phyloP scores from a whole-genome alignment of 2,797 vertebrate species.

The Peromyscus nudipes region DNA sequence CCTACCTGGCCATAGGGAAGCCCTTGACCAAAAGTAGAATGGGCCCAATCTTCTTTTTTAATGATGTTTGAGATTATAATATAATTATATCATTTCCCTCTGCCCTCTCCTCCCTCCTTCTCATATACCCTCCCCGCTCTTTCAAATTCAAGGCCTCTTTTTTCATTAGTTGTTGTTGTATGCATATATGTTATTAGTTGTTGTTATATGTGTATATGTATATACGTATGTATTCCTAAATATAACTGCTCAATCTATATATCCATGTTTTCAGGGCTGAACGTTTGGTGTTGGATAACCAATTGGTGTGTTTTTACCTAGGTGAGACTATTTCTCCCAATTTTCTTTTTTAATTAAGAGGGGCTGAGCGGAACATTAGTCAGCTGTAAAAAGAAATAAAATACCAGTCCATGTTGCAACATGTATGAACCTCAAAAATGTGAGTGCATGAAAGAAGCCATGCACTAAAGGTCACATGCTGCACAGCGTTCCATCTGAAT shows the following conservation, averaged over 20 bases:
- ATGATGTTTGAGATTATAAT: neutral
- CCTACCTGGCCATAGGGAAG: neutral
- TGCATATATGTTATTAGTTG: neutral
- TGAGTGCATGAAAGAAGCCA: too few species aligned
- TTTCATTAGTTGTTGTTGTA: neutral
- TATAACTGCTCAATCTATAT: neutral
- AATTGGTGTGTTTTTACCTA: neutral
- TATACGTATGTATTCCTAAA: neutral
- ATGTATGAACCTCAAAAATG: neutral
- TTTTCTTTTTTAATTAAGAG: neutral
- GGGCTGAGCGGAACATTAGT: neutral
- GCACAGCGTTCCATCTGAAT: neutral
- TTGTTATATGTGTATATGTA: neutral
- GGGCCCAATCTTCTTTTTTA: neutral
- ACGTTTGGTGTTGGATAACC: neutral
- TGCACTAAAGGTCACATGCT: fast-evolving
- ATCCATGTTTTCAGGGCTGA: neutral
- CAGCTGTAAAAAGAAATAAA: neutral
- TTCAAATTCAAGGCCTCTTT: neutral
- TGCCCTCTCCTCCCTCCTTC: neutral
- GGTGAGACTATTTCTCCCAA: neutral
- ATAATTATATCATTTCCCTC: neutral
- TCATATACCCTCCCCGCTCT: neutral
- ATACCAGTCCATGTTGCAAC: neutral
- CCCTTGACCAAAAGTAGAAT: neutral